These are phyloP conservation scores for Ciconia stormi DNA, from an alignment of 2,113 vertebrate species.

Conservation along the genomic window DNA sequence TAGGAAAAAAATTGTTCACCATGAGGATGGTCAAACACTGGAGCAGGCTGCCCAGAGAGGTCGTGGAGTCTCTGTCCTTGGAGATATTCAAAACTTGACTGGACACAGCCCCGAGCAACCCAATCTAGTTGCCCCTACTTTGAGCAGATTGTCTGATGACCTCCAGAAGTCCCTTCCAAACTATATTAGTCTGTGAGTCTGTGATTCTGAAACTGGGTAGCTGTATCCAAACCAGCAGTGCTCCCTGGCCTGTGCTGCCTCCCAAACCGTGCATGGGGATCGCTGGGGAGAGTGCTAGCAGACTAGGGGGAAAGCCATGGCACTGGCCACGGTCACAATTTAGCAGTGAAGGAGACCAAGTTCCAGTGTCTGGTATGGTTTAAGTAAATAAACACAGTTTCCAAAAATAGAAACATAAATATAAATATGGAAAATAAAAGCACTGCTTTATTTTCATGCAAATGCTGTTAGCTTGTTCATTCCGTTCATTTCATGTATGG, in stretches of 20 bases:
- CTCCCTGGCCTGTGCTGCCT: background rate
- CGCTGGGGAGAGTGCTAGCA: background rate
- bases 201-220: background rate
- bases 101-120: background rate
- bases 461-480: background rate
- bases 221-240: background rate
- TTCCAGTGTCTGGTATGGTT: background rate
- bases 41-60: background rate
- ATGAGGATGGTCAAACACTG: fast-evolving
- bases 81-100: background rate
- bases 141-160: background rate
- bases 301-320: background rate
- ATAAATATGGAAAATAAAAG: background rate
- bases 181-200: background rate
- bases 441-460: background rate
- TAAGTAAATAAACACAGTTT: background rate
- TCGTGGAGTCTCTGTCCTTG: background rate
- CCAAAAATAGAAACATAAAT: background rate
- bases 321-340: background rate
- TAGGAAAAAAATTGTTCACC: background rate
- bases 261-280: background rate
- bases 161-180: background rate
- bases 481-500: background rate
- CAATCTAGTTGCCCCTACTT: background rate
- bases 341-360: background rate